These are phyloP conservation scores for Pygocentrus nattereri DNA, from an alignment of 2,797 vertebrate genomes.

Conservation along the genomic window DNA sequence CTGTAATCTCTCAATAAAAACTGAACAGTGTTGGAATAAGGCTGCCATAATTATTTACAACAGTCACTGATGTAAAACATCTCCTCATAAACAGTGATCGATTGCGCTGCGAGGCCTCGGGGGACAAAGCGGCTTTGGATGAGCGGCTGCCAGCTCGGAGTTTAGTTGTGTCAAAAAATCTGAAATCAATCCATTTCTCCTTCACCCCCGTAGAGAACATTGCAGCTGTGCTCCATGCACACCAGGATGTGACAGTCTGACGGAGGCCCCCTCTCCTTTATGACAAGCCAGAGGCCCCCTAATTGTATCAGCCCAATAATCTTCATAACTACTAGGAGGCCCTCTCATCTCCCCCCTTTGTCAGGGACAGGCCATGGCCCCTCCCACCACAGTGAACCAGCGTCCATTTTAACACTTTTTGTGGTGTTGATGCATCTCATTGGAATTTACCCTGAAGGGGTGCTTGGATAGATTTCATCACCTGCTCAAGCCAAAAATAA, in stretches of 20 bases:
- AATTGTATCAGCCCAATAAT: constrained; percentile 53
- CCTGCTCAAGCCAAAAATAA: background rate
- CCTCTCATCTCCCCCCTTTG: constrained; percentile 27
- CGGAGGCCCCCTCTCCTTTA: background rate
- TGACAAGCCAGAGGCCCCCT: constrained; percentile 40
- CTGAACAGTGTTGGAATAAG: background rate
- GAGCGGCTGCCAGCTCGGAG: constrained; percentile 48
- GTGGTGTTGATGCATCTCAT: background rate
- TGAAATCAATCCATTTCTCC: constrained; percentile 22
- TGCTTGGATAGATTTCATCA: background rate
- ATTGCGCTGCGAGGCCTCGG: constrained; percentile 43
- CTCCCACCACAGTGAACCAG: background rate
- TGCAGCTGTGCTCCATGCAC: no score
- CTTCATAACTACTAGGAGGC: constrained; percentile 42
- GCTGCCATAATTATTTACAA: constrained; percentile 7
- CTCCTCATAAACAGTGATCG: constrained; percentile 53
- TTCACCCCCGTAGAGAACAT: constrained; percentile 44
- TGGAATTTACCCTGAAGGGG: background rate
- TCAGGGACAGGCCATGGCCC: background rate
- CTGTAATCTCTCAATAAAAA: background rate
- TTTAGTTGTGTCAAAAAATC: constrained; percentile 16
- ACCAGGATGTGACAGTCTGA: background rate
- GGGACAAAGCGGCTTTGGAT: constrained; percentile 49
- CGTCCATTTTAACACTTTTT: background rate
- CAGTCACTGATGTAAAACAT: constrained; percentile 56